Conservation (phyloP, 2,113 vertebrate genomes). For the Merops nubicus region DNA sequence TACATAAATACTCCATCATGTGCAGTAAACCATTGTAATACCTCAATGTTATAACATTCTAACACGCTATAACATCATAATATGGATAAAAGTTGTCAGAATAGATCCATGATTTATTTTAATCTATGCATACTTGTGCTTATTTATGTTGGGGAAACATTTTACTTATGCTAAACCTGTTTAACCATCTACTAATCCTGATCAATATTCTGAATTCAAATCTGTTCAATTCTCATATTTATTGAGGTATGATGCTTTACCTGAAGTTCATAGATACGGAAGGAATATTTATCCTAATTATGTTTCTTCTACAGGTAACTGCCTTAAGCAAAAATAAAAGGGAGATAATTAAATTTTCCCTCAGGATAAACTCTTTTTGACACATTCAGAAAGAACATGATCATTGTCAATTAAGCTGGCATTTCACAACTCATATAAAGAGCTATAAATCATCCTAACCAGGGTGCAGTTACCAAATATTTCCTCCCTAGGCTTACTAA, state of each 20-base stretch:
- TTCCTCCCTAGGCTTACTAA: neutral
- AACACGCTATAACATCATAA: neutral
- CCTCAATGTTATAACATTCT: neutral
- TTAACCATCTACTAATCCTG: neutral
- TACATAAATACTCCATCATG: neutral
- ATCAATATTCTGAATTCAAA: neutral
- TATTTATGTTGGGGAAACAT: neutral
- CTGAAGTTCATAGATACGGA: neutral
- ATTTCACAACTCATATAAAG: neutral
- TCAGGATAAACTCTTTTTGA: neutral
- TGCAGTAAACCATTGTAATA: neutral
- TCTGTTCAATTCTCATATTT: neutral
- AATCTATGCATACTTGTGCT: neutral
- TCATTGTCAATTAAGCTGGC: neutral
- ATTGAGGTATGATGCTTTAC: neutral
- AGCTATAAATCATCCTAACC: neutral
- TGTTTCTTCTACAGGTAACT: neutral
- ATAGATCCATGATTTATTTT: neutral
- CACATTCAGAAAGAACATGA: neutral
- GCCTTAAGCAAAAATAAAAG: neutral
- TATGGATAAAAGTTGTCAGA: neutral
- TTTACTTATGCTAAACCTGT: neutral
- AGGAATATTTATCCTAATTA: neutral
- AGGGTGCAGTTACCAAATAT: neutral
- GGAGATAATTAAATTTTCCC: neutral